Evolutionary conservation across 2,797 vertebrate genomes (phyloP).

Genomic region (Neosilurus mollespiculum): DNA sequence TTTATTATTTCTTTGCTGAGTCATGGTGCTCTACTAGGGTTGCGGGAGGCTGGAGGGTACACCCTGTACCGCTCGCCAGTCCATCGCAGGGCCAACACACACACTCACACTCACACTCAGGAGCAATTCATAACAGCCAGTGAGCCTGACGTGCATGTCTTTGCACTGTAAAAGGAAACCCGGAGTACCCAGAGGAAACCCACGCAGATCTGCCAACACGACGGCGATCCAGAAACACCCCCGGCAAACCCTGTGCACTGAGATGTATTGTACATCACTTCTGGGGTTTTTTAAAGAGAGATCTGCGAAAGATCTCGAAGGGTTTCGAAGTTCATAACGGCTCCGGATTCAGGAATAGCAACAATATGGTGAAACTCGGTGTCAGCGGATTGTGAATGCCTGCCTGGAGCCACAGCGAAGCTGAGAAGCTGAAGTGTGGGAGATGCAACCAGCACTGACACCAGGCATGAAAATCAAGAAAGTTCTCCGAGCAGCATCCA

Average conservation of each 20-base stretch:
- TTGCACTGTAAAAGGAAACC: too few species aligned
- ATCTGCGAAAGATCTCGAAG: not conserved
- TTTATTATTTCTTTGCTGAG: too few species aligned
- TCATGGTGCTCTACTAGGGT: too few species aligned
- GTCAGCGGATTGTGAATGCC: not conserved
- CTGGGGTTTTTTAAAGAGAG: not conserved
- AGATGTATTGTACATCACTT: not conserved
- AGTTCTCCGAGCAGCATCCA: not conserved
- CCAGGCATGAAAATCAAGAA: not conserved
- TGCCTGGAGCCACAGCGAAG: not conserved
- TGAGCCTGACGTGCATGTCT: too few species aligned
- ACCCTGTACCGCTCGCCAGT: too few species aligned
- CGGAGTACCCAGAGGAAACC: too few species aligned
- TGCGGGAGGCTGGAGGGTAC: too few species aligned
- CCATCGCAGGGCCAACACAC: too few species aligned
- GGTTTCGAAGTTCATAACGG: not conserved
- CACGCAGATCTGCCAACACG: too few species aligned
- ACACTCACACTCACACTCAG: too few species aligned
- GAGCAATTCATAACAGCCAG: too few species aligned
- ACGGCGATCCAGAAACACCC: too few species aligned
- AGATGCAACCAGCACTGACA: not conserved
- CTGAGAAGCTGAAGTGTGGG: not conserved
- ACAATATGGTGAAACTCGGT: not conserved
- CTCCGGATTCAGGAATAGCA: not conserved
- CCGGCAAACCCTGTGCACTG: not conserved